Evolutionary conservation across 2,888 invertebrate genomes (phyloP).

Genomic region (Epistrophe eligans): DNA sequence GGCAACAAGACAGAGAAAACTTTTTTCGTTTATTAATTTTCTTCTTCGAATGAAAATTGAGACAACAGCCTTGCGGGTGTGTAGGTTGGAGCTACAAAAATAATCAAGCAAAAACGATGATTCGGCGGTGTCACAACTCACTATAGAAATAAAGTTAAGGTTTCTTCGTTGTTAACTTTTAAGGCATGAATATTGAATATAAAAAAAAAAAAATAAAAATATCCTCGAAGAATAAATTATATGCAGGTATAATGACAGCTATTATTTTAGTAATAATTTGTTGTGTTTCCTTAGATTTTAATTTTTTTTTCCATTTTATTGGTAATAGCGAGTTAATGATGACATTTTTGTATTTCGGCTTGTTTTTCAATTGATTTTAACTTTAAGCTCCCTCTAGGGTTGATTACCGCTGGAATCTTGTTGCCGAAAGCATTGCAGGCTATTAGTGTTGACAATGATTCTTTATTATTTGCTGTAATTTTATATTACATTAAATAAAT

Average conservation of each 20-base stretch:
- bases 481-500: too few relatives aligned
- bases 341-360: too few relatives aligned
- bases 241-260: not conserved
- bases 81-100: conserved; percentile 66
- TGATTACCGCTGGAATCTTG: too few relatives aligned
- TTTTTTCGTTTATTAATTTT: conserved; percentile 75
- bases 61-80: conserved; percentile 65
- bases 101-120: conserved; percentile 66
- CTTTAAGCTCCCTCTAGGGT: too few relatives aligned
- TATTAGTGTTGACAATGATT: too few relatives aligned
- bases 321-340: too few relatives aligned
- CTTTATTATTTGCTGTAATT: too few relatives aligned
- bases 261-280: not conserved
- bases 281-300: not conserved
- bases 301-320: not conserved
- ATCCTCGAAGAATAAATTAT: not conserved
- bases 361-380: too few relatives aligned
- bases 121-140: conserved; percentile 29
- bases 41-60: conserved; percentile 71
- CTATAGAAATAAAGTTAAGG: not conserved
- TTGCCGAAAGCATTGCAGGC: too few relatives aligned
- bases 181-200: not conserved
- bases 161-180: conserved; percentile 1
- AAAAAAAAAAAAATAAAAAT: not conserved
- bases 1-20: conserved; percentile 48